Conservation (phyloP, 1,140 invertebrate genomes). For the Metopolophium dirhodum region DNA sequence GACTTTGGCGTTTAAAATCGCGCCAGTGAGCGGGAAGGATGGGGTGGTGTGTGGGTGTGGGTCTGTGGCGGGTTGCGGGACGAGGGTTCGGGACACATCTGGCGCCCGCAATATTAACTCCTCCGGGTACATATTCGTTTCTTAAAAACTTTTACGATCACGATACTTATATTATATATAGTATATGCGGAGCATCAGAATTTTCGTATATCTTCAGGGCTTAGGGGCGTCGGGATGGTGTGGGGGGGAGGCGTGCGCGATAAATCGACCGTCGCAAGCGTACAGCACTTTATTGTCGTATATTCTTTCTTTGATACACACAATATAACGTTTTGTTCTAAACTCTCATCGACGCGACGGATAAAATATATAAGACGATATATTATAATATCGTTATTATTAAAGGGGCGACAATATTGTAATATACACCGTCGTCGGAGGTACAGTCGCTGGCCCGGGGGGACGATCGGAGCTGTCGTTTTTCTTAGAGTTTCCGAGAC, state of each 20-base stretch:
- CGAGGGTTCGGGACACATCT: slow-evolving; percentile 38
- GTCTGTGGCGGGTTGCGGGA: not conserved
- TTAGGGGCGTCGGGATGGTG: not conserved
- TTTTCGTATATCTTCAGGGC: not conserved
- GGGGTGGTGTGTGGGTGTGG: not conserved
- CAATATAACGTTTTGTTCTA: not conserved
- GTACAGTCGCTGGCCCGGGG: too few relatives aligned
- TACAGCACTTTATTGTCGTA: not conserved
- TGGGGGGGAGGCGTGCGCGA: not conserved
- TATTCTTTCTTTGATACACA: not conserved
- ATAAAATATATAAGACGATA: too few relatives aligned
- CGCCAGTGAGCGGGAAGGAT: not conserved
- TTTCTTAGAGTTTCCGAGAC: not conserved
- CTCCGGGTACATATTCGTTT: slow-evolving; percentile 29
- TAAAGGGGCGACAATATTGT: too few relatives aligned
- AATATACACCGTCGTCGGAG: too few relatives aligned
- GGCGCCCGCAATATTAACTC: slow-evolving; percentile 55
- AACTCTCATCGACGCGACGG: not conserved
- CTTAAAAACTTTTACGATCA: slow-evolving; percentile 53
- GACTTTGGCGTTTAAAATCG: slow-evolving; percentile 6
- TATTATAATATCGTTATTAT: too few relatives aligned
- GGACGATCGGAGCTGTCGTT: not conserved
- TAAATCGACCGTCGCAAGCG: slow-evolving; percentile 14
- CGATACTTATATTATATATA: not conserved
- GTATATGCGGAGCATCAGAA: not conserved